Percentiles rank a stretch among this genome's conserved stretches.
Evolutionary conservation across 1,140 invertebrate genomes (phyloP).

Genomic region (Camponotus vicinus): DNA sequence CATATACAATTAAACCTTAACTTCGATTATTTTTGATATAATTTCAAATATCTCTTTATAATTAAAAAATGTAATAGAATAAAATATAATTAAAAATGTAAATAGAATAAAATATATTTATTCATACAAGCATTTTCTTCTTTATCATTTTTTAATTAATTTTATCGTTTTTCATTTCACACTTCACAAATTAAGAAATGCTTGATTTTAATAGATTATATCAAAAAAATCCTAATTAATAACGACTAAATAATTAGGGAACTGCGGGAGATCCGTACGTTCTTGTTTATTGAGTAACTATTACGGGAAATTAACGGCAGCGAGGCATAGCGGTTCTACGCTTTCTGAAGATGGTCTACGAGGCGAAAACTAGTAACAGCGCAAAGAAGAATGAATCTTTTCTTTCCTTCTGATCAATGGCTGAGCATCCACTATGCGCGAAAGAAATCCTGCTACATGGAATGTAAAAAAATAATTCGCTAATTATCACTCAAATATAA

Average conservation of each 20-base stretch:
- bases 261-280: slow-evolving; percentile 29
- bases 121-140: not conserved
- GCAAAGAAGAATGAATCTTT: slow-evolving; percentile 55
- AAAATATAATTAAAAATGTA: not conserved
- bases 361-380: slow-evolving; percentile 67
- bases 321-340: slow-evolving; percentile 72
- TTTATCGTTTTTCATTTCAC: not conserved
- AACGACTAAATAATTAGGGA: not conserved
- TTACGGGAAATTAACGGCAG: slow-evolving; percentile 68
- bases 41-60: not conserved
- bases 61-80: not conserved
- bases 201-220: slow-evolving; percentile 21
- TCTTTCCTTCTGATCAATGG: slow-evolving; percentile 59
- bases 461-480: slow-evolving; percentile 6
- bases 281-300: slow-evolving; percentile 70
- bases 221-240: slow-evolving; percentile 26
- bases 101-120: not conserved
- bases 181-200: not conserved
- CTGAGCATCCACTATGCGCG: not conserved
- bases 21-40: not conserved
- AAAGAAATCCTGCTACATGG: slow-evolving; percentile 25
- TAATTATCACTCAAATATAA: not conserved
- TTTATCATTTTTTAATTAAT: not conserved
- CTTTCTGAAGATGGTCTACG: slow-evolving; percentile 72
- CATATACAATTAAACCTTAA: not conserved